Percentiles rank a stretch among this genome's conserved stretches.
These are phyloP conservation scores for Cephalotes varians DNA, from an alignment of 2,888 invertebrate genomes.

Conservation along the genomic window DNA sequence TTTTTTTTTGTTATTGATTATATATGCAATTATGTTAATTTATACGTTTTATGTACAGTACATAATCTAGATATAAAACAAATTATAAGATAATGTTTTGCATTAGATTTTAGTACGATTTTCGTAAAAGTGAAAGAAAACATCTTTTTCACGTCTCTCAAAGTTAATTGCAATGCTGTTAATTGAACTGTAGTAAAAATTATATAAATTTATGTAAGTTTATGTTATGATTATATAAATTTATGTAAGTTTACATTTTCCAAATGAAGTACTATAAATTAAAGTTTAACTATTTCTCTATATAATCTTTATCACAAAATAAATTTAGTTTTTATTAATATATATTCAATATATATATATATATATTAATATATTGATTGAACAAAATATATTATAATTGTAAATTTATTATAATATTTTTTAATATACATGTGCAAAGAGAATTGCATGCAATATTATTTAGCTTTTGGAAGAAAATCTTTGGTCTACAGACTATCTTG, in stretches of 20 bases:
- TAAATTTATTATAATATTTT: not conserved
- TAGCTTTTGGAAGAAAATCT: not conserved
- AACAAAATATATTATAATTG: not conserved
- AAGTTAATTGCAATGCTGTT: not conserved
- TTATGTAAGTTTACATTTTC: not conserved
- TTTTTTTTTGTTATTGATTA: constrained; percentile 2
- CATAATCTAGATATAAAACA: constrained; percentile 1
- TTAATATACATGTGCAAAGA: not conserved
- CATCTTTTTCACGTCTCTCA: not conserved
- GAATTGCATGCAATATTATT: not conserved
- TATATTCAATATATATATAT: not conserved
- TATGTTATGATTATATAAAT: too few species aligned
- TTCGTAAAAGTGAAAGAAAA: not conserved
- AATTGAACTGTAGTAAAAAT: not conserved
- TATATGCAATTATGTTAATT: not conserved
- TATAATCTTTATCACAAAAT: not conserved
- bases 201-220: not conserved
- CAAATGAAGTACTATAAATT: not conserved
- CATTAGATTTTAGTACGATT: not conserved
- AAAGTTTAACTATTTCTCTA: not conserved
- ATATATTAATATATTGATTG: not conserved
- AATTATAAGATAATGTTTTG: not conserved
- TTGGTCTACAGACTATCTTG: constrained; percentile 24
- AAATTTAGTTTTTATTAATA: not conserved
- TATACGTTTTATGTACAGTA: not conserved